Conservation (phyloP, 2,113 vertebrate genomes). For the Gopherus flavomarginatus region DNA sequence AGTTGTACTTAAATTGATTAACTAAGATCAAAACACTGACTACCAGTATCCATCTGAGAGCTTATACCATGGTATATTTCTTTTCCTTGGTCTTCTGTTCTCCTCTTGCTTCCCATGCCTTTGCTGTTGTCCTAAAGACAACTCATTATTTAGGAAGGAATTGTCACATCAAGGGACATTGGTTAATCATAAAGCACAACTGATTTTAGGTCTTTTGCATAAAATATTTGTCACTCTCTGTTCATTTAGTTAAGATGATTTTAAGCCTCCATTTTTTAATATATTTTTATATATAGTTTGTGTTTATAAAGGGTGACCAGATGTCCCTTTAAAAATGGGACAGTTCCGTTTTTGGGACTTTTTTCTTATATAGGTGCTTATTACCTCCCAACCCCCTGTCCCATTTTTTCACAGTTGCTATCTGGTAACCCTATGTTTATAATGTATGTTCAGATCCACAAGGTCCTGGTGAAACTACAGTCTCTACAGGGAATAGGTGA, state of each 20-base stretch:
- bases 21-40: neutral
- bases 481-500: neutral
- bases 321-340: too few relatives aligned
- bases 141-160: neutral
- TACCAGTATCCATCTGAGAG: neutral
- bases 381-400: too few relatives aligned
- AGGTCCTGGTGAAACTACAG: neutral
- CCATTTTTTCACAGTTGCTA: too few relatives aligned
- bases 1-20: neutral
- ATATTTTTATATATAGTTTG: too few relatives aligned
- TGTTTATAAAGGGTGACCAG: too few relatives aligned
- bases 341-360: too few relatives aligned
- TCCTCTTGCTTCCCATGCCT: neutral
- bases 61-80: neutral
- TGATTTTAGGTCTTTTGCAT: neutral
- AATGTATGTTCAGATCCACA: too few relatives aligned
- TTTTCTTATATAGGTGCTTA: too few relatives aligned
- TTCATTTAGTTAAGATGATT: neutral
- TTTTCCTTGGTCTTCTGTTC: neutral
- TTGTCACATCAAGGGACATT: neutral
- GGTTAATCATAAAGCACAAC: neutral
- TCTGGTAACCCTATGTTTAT: too few relatives aligned
- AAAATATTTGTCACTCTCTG: neutral
- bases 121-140: neutral
- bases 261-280: neutral